Percentiles rank a stretch among this genome's conserved stretches.
phyloP scores from a whole-genome alignment of 2,113 vertebrate genomes.

The Madoqua kirkii region DNA sequence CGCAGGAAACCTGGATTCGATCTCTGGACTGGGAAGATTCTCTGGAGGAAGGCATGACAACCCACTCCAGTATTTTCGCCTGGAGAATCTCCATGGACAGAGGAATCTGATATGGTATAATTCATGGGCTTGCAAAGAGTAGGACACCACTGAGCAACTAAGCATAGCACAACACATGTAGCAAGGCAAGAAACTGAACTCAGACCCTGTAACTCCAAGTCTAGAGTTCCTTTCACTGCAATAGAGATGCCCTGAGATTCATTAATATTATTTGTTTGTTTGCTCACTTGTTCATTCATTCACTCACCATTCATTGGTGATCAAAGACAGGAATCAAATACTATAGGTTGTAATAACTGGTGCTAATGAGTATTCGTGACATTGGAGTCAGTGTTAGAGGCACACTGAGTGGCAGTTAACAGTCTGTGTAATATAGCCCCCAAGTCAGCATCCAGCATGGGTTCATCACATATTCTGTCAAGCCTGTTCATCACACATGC shows the following conservation, averaged over 20 bases:
- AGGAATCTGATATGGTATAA: not conserved
- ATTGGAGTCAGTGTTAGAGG: not conserved
- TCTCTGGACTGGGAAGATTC: not conserved
- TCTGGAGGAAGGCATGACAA: not conserved
- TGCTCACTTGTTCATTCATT: not conserved
- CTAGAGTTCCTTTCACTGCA: not conserved
- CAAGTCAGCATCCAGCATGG: not conserved
- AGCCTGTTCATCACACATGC: no score
- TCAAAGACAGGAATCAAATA: not conserved
- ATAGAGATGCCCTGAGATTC: not conserved
- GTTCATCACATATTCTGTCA: not conserved
- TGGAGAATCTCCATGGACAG: not conserved
- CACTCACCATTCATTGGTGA: no score
- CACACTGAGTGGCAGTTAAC: not conserved
- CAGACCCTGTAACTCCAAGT: not conserved
- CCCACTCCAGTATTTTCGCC: not conserved
- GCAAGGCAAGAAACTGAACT: not conserved
- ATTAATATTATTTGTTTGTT: not conserved
- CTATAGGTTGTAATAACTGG: not conserved
- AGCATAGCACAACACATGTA: not conserved
- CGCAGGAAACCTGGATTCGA: not conserved
- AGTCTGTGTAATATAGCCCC: not conserved
- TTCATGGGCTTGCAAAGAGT: not conserved
- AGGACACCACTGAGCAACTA: not conserved
- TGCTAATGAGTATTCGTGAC: not conserved